Percentiles rank a stretch among this genome's conserved stretches.
phyloP scores from a whole-genome alignment of 2,113 vertebrate species.

The Anarhynchus alexandrinus region DNA sequence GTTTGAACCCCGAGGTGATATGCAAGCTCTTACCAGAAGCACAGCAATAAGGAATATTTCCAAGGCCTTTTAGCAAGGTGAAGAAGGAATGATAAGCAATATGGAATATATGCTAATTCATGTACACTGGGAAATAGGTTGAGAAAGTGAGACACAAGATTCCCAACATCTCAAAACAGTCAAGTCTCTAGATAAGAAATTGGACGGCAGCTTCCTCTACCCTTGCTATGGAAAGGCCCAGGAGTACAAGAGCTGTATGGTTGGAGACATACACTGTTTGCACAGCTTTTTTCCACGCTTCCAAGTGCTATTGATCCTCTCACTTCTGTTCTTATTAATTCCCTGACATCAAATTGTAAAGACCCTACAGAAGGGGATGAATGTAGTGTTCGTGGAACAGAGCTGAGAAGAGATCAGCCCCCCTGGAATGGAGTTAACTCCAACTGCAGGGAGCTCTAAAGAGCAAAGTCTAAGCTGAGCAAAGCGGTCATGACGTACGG shows the following conservation, averaged over 20 bases:
- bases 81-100: not conserved
- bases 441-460: not conserved
- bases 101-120: not conserved
- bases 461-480: not conserved
- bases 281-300: not conserved
- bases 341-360: not conserved
- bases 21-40: not conserved
- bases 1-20: not conserved
- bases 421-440: not conserved
- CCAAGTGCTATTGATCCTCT: not conserved
- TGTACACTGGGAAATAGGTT: not conserved
- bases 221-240: not conserved
- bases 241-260: not conserved
- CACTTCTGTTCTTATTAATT: not conserved
- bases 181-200: not conserved
- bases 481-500: accelerated
- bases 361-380: not conserved
- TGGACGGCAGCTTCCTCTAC: not conserved
- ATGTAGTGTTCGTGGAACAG: not conserved
- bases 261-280: not conserved
- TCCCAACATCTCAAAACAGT: not conserved
- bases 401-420: not conserved
- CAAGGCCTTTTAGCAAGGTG: not conserved
- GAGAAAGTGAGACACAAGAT: not conserved
- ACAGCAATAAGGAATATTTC: not conserved